Conservation (phyloP, 2,113 vertebrate species). For the Cephalopterus ornatus region DNA sequence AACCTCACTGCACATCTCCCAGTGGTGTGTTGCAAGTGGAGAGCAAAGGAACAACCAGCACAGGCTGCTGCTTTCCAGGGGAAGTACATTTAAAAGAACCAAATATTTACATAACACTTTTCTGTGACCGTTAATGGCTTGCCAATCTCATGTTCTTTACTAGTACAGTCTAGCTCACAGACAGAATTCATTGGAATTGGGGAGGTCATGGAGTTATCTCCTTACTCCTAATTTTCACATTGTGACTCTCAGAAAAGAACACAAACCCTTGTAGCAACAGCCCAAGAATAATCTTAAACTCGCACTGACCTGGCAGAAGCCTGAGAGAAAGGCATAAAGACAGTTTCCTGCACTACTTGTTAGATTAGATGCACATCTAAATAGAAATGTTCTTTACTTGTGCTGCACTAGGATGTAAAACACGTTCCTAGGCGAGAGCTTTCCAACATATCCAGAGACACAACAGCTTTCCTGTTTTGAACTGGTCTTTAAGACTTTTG, state of each 20-base stretch:
- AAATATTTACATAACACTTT: neutral
- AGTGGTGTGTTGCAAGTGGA: neutral
- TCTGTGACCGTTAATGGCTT: neutral
- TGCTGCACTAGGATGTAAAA: neutral
- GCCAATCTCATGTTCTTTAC: neutral
- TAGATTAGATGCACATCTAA: neutral
- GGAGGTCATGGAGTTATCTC: neutral
- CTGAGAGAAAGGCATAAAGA: neutral
- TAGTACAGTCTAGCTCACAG: neutral
- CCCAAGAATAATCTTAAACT: neutral
- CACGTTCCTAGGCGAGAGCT: neutral
- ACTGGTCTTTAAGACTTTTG: slow-evolving; percentile 39
- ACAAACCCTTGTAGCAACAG: neutral
- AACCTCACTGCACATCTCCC: neutral
- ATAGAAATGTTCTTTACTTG: slow-evolving; percentile 28
- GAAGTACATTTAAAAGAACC: neutral
- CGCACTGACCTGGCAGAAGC: slow-evolving; percentile 15
- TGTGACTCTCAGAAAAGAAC: neutral
- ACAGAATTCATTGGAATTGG: neutral
- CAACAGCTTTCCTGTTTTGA: slow-evolving; percentile 31
- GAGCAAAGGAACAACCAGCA: neutral
- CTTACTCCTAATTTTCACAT: neutral
- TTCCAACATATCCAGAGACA: slow-evolving; percentile 16
- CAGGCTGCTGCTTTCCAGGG: neutral
- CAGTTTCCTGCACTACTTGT: neutral